Conservation (phyloP, 2,113 vertebrate genomes). For the Cyprinodon variegatus region DNA sequence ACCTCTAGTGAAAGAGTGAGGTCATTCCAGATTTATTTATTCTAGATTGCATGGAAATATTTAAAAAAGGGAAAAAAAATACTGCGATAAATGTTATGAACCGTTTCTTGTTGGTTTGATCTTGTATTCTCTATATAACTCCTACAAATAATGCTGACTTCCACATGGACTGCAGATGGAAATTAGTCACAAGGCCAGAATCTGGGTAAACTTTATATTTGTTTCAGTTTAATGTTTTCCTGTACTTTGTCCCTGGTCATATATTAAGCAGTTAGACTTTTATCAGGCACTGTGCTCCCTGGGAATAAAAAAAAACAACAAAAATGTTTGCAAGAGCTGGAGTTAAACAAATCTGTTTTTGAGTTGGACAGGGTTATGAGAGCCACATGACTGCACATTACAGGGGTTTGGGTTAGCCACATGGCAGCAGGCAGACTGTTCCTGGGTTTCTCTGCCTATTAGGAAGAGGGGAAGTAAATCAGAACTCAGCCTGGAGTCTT, state of each 20-base stretch:
- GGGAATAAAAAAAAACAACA: not conserved
- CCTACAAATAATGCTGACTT: too few species aligned
- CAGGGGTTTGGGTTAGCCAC: constrained; percentile 37
- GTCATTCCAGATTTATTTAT: too few species aligned
- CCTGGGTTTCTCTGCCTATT: constrained; percentile 26
- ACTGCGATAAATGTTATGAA: not conserved
- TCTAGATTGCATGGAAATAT: not conserved
- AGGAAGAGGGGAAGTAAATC: constrained; percentile 45
- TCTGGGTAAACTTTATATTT: too few species aligned
- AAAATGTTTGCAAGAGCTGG: constrained; percentile 39
- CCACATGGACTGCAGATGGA: too few species aligned
- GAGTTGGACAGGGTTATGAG: constrained; percentile 19
- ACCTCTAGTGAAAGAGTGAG: too few species aligned
- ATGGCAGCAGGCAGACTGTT: constrained; percentile 27
- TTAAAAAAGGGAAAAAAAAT: not conserved
- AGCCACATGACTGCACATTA: constrained; percentile 34
- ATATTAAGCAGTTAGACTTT: constrained; percentile 7
- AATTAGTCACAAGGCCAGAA: too few species aligned
- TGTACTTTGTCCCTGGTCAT: too few species aligned
- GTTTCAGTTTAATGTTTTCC: too few species aligned
- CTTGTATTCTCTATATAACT: too few species aligned
- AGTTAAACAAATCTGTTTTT: constrained; percentile 45
- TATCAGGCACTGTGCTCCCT: constrained; percentile 9
- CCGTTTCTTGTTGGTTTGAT: too few species aligned
- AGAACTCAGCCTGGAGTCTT: constrained; percentile 38